These are phyloP conservation scores for Melanchra persicariae DNA, from an alignment of 2,888 invertebrate genomes.

Conservation along the genomic window DNA sequence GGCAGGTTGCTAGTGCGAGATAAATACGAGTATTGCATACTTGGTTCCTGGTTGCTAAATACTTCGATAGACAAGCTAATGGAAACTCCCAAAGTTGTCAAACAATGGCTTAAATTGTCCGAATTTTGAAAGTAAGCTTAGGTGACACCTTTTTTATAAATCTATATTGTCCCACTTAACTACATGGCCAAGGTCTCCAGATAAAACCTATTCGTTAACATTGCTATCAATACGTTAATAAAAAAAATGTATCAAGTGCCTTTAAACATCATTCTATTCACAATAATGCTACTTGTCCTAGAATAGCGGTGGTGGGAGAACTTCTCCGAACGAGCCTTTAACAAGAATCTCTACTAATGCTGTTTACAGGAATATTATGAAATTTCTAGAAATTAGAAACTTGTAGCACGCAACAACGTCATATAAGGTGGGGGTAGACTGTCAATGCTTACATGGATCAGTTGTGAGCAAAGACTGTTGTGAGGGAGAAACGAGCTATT, in stretches of 20 bases:
- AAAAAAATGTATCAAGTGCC: not conserved
- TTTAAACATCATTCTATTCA: not conserved
- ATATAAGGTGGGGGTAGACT: too few relatives aligned
- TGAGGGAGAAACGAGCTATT: too few relatives aligned
- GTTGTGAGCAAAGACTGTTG: too few relatives aligned
- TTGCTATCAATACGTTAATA: not conserved
- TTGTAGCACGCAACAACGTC: not conserved
- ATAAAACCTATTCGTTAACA: not conserved
- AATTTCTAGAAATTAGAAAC: constrained; percentile 5
- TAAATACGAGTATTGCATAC: too few relatives aligned
- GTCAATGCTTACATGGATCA: too few relatives aligned
- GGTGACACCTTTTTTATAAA: too few relatives aligned
- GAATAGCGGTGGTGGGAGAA: not conserved
- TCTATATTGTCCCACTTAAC: not conserved
- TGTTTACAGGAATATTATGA: not conserved
- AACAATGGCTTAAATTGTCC: too few relatives aligned
- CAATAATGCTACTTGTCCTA: not conserved
- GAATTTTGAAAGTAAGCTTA: too few relatives aligned
- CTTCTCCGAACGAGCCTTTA: constrained; percentile 8
- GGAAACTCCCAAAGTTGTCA: too few relatives aligned
- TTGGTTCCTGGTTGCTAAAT: too few relatives aligned
- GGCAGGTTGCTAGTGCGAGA: too few relatives aligned
- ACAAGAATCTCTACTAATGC: not conserved
- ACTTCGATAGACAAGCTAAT: too few relatives aligned
- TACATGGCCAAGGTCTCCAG: not conserved